Percentiles rank a stretch among this genome's conserved stretches.
Evolutionary conservation across 2,113 vertebrate genomes (phyloP).

Genomic region (Stegostoma tigrinum): DNA sequence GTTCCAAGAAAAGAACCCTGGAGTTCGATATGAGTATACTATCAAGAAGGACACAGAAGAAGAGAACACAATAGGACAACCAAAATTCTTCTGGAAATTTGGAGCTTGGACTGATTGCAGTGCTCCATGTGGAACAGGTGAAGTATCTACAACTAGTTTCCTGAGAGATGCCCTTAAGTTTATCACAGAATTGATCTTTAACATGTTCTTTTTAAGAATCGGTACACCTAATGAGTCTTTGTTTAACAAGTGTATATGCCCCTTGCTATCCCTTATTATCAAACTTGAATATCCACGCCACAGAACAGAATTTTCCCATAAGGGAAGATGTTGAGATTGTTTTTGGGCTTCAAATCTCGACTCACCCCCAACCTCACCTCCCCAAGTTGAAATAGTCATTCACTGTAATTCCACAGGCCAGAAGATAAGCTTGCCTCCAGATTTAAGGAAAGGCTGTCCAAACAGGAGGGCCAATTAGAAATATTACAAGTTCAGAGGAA

Average conservation of each 20-base stretch:
- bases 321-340: too few relatives aligned
- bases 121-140: conserved; percentile 83
- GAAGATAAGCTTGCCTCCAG: too few relatives aligned
- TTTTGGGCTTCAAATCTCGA: too few relatives aligned
- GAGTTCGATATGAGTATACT: conserved; percentile 81
- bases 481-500: too few relatives aligned
- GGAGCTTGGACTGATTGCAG: conserved; percentile 87
- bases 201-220: not conserved
- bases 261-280: not conserved
- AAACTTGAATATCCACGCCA: not conserved
- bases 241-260: not conserved
- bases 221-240: not conserved
- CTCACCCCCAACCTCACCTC: too few relatives aligned
- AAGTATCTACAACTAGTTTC: not conserved
- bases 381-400: too few relatives aligned
- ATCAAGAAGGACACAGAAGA: conserved; percentile 65
- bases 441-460: too few relatives aligned
- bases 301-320: too few relatives aligned
- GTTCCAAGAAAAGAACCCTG: conserved; percentile 87
- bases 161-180: not conserved
- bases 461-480: too few relatives aligned
- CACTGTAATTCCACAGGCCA: too few relatives aligned
- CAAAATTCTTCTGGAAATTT: conserved; percentile 76
- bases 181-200: conserved; percentile 30
- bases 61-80: conserved; percentile 70